These are phyloP conservation scores for Hemithea aestivaria DNA, from an alignment of 2,888 invertebrate species.

Conservation along the genomic window DNA sequence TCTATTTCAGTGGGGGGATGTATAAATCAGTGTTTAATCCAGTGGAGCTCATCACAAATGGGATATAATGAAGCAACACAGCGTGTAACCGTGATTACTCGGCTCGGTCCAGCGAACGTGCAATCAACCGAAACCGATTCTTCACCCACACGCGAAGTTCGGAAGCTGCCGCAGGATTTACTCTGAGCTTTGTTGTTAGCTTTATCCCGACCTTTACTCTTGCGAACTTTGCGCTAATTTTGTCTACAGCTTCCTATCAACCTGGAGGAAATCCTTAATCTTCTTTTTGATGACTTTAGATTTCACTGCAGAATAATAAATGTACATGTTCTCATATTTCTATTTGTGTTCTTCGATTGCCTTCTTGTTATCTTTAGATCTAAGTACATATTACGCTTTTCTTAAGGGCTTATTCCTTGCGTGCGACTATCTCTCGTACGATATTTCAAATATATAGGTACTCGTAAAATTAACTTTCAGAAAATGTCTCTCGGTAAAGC, in stretches of 20 bases:
- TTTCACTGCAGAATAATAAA: no score
- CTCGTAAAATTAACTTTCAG: no score
- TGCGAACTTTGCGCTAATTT: slow-evolving; percentile 1
- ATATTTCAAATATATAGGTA: no score
- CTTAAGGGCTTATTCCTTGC: no score
- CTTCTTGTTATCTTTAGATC: no score
- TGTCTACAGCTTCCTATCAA: background rate
- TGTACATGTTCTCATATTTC: no score
- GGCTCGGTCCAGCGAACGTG: slow-evolving; percentile 48
- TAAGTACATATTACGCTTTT: no score
- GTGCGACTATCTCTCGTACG: no score
- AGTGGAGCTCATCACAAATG: slow-evolving; percentile 32
- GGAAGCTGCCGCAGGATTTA: slow-evolving; percentile 43
- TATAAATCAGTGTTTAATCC: slow-evolving; percentile 14
- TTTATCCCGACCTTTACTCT: slow-evolving; percentile 15
- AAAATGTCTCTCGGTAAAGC: no score
- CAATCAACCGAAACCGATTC: slow-evolving; percentile 59
- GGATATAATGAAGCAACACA: slow-evolving; percentile 41
- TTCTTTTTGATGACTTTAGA: no score
- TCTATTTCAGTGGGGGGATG: background rate
- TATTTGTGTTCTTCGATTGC: no score
- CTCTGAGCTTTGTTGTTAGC: slow-evolving; percentile 30
- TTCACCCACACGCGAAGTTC: slow-evolving; percentile 34
- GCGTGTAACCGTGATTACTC: slow-evolving; percentile 56
- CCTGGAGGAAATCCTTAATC: no score